These are phyloP conservation scores for Corvus hawaiiensis DNA, from an alignment of 2,113 vertebrate genomes.

Conservation along the genomic window DNA sequence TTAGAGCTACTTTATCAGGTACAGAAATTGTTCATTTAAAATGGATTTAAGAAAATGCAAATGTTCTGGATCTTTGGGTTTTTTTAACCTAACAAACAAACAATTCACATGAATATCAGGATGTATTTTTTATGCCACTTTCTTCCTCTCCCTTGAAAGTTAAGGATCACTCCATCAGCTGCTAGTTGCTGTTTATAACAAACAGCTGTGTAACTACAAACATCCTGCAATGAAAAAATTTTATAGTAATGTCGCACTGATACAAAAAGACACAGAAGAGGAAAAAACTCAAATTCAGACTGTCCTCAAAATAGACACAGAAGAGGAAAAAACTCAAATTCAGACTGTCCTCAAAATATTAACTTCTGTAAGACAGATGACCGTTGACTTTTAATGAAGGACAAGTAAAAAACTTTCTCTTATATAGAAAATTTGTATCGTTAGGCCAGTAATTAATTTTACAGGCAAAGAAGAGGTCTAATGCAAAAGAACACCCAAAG, in stretches of 20 bases:
- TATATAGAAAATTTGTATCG: background rate
- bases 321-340: background rate
- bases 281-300: background rate
- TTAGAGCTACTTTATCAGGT: background rate
- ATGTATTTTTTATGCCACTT: background rate
- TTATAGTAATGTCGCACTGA: background rate
- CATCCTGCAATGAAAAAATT: background rate
- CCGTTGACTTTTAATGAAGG: background rate
- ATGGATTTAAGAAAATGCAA: background rate
- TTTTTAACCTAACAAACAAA: background rate
- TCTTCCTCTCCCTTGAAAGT: background rate
- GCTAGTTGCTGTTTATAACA: conserved; percentile 16
- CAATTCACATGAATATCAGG: background rate
- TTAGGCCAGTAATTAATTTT: background rate
- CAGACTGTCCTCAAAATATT: background rate
- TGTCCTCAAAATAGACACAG: background rate
- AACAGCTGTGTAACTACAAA: conserved; percentile 6
- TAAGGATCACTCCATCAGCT: background rate
- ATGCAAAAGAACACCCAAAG: background rate
- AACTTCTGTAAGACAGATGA: background rate
- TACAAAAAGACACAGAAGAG: background rate
- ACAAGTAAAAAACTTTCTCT: background rate
- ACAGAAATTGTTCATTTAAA: background rate
- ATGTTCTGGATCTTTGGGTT: background rate
- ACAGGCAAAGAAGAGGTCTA: background rate